Evolutionary conservation across 2,113 vertebrate genomes (phyloP).

Genomic region (Pelmatolapia mariae): DNA sequence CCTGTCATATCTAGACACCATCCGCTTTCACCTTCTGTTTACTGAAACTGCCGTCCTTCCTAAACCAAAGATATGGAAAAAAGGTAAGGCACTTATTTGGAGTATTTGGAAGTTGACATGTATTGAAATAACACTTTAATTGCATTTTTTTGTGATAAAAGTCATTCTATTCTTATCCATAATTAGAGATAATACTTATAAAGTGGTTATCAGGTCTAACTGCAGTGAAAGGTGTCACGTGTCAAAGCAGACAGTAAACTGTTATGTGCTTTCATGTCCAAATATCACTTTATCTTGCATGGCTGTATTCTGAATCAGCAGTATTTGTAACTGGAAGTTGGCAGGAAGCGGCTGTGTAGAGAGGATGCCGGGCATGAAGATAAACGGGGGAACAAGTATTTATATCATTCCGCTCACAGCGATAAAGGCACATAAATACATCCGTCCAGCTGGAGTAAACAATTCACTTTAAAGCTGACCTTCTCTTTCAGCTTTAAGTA

Average conservation of each 20-base stretch:
- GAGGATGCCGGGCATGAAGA: constrained; percentile 15
- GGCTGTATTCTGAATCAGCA: not conserved
- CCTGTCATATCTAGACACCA: not conserved
- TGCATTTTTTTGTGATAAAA: not conserved
- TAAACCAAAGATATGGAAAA: not conserved
- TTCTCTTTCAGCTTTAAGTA: not conserved
- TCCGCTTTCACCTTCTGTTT: not conserved
- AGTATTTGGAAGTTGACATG: not conserved
- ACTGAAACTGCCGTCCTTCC: not conserved
- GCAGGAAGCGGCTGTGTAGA: constrained; percentile 12
- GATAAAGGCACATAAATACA: not conserved
- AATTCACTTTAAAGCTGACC: not conserved
- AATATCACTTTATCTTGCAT: not conserved
- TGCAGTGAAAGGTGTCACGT: fast-evolving
- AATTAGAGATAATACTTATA: not conserved
- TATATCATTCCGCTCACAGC: not conserved
- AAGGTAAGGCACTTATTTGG: not conserved
- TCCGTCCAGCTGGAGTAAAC: not conserved
- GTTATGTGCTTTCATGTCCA: not conserved
- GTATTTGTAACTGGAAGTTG: not conserved
- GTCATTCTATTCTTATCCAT: not conserved
- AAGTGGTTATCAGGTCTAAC: not conserved
- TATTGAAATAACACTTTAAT: not conserved
- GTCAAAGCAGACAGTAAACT: not conserved
- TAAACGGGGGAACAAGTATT: not conserved